These are phyloP conservation scores for Morbakka virulenta DNA, from an alignment of 30 jellyfish, hydroid and myxozoan species.

Conservation along the genomic window DNA sequence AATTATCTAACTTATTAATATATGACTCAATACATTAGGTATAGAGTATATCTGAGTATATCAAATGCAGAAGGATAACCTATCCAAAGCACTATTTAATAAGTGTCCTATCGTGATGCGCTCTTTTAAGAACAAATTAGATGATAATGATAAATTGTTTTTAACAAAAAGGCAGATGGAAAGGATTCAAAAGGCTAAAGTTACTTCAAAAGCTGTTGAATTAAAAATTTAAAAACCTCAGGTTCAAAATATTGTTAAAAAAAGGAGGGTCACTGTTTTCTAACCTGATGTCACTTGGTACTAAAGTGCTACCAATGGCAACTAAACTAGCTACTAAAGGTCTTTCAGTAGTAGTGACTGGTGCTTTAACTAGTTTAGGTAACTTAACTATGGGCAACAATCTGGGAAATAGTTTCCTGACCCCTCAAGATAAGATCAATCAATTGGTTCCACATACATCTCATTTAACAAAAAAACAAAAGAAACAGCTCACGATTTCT, in stretches of 20 bases:
- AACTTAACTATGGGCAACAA: too few species aligned
- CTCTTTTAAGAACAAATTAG: slow-evolving; percentile 5
- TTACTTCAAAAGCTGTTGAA: too few species aligned
- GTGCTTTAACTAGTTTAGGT: too few species aligned
- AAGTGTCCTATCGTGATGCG: slow-evolving; percentile 13
- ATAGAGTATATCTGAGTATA: slow-evolving; percentile 23
- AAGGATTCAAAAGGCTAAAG: too few species aligned
- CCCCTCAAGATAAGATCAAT: too few species aligned
- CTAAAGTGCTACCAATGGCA: slow-evolving; percentile 22
- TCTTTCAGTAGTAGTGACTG: slow-evolving; percentile 13
- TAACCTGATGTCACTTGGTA: slow-evolving; percentile 18
- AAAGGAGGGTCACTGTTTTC: slow-evolving; percentile 40
- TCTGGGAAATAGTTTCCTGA: too few species aligned
- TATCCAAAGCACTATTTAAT: slow-evolving; percentile 33
- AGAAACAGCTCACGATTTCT: too few species aligned
- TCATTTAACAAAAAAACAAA: too few species aligned
- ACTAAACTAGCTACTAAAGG: slow-evolving; percentile 47
- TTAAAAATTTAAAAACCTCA: too few species aligned
- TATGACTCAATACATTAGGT: slow-evolving; percentile 17
- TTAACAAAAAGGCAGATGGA: slow-evolving; percentile 35
- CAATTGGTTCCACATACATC: too few species aligned
- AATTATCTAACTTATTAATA: too few species aligned
- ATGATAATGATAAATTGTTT: slow-evolving; percentile 34
- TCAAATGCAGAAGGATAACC: slow-evolving; percentile 28
- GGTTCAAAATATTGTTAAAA: slow-evolving; percentile 29